Evolutionary conservation across 1,140 invertebrate genomes (phyloP), one percentile per base, ranked within the genome.

Genomic region (Apis dorsata): DNA sequence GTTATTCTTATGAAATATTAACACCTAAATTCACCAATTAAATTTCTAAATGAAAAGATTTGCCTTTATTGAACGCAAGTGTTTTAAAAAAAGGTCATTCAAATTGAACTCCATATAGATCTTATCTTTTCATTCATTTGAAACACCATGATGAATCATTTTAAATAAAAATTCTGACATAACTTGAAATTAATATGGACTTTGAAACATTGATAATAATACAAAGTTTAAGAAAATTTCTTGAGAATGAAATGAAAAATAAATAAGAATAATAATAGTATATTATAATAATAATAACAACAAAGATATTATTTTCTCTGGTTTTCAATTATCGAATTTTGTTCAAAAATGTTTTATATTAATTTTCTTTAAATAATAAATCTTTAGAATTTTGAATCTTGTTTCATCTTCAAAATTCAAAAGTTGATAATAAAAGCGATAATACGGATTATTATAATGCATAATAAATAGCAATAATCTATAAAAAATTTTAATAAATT

Each of bases 91-190:
- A 12, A 28, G 44, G 49, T 51, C 34, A 34, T 28, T 5, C 34
- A 12, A 79, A 63, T 72, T 72, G 49, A 72, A 63, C 78, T 21
- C 10, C 1, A 24, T 24, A 73, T 79, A 63, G 59, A 53, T n/a
- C 53, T 13, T 10, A 72, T 51, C 59, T 65, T 34, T 65, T 9
- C 10, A 34, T 10, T 65, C 19, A 10, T 28, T 34, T 69, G 0
- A n/a, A 59, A 17, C 55, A 57, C 7, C 55, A 8, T 17, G 28
- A 53, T 15, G 24, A 24, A 4, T 11, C 13, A 12, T n/a, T 51
- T 9, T 69, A 44, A 15, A 44, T 4, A 19, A 44, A 59, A 59
- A 44, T 74, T n/a, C 55, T n/a, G 8, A 9, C 24, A 51, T 10
- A 10, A 15, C 19, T 28, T 21, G 49, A 12, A 13, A 63, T n/a